Conservation (phyloP, 2,797 vertebrate species). For the Aplochiton taeniatus region DNA sequence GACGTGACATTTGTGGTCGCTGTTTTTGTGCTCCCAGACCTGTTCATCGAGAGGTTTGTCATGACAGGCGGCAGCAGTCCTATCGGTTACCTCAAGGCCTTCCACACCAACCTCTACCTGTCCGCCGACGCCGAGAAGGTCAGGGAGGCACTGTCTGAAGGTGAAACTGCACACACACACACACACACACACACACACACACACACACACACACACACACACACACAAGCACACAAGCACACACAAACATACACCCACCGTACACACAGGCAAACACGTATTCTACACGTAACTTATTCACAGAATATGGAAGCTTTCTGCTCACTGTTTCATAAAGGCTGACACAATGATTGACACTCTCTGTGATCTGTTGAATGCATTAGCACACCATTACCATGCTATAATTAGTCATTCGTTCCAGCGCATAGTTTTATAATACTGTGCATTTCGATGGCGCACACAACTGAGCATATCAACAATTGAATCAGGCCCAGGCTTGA, state of each 20-base stretch:
- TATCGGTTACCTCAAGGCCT: conserved; percentile 95
- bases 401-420: background rate
- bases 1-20: no score
- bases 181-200: background rate
- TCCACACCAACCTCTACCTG: conserved; percentile 95
- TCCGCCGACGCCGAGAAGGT: conserved; percentile 94
- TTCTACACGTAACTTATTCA: no score
- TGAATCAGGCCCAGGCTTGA: background rate
- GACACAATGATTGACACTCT: background rate
- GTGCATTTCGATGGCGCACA: no score
- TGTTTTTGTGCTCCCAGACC: conserved; percentile 71
- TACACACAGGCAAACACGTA: no score
- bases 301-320: background rate
- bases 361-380: background rate
- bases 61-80: conserved; percentile 97
- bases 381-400: background rate
- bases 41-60: conserved; percentile 97
- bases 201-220: background rate
- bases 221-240: background rate
- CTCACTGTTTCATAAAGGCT: background rate
- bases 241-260: no score
- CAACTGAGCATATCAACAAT: no score
- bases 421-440: no score
- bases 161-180: conserved; percentile 65
- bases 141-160: conserved; percentile 91